Evolutionary conservation across 2,113 vertebrate species (phyloP), one percentile per base, ranked within the genome.

Genomic region (Zootoca vivipara): DNA sequence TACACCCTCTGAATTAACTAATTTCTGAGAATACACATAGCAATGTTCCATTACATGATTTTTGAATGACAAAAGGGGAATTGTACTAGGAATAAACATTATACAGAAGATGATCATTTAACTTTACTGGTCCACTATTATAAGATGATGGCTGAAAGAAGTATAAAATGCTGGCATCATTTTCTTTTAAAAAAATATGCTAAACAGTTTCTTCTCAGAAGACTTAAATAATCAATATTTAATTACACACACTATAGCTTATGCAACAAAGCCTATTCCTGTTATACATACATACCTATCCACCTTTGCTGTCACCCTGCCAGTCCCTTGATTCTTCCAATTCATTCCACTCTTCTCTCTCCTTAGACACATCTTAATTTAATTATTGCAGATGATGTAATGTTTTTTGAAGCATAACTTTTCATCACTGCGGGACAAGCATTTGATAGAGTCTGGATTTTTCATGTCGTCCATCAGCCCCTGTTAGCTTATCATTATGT

Each of bases 201-300:
- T 42, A 69, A 86, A 65, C 28, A 82, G 12, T 7, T 85, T 85
- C 85, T 58, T 46, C 72, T 87, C 24, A 46, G 35, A 82, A 93
- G 3, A 18, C 35, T 85, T 87, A 86, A 90, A 73, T 90, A 92
- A 94, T 83, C 56, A 88, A 87, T 92, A 87, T 3, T 90, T 91
- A 89, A 85, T 93, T 92, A 89, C 79, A 33, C 26, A 52, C 79
- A 90, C 85, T 52, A 78, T 10, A 10, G 75, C 62, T 77, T 79
- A 33, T 20, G 85, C 82, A 24, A 33, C 26, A n/a, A 87, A 89
- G 74, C 62, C 72, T 87, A 4, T 83, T 77, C n/a, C 42, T 82
- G 4, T 83, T 77, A 1, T 58, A 84, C 90, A 26, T 82, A 28
- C 81, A 52, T 78, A 64, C 67, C 52, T 40, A 26, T n/a, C 35